These are phyloP conservation scores for Rhynchophorus ferrugineus DNA, from an alignment of 1,140 invertebrate genomes.

Conservation along the genomic window DNA sequence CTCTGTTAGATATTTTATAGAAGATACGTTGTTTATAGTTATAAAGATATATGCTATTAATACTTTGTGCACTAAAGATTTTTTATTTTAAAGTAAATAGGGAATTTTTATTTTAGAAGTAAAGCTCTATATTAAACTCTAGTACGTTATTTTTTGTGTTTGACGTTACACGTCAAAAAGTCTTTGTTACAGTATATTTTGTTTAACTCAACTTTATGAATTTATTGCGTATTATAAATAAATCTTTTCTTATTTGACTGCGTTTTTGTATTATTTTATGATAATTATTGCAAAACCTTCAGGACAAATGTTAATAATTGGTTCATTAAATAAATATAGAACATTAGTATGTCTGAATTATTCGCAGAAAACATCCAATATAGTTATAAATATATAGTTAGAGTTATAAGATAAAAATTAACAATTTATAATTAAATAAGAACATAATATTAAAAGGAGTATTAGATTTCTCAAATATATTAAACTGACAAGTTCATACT, in stretches of 20 bases:
- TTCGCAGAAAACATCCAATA: too few relatives aligned
- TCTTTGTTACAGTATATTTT: not conserved
- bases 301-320: too few relatives aligned
- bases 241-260: not conserved
- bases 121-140: not conserved
- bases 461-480: too few relatives aligned
- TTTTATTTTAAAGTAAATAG: not conserved
- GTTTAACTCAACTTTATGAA: not conserved
- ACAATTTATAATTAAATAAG: too few relatives aligned
- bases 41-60: not conserved
- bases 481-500: too few relatives aligned
- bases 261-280: not conserved
- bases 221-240: not conserved
- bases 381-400: too few relatives aligned
- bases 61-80: not conserved
- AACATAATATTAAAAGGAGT: too few relatives aligned
- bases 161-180: not conserved
- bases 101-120: not conserved
- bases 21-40: not conserved
- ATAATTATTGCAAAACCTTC: conserved; percentile 7
- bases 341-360: too few relatives aligned
- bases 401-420: too few relatives aligned
- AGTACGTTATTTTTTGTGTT: not conserved
- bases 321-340: too few relatives aligned
- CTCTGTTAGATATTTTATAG: not conserved